Evolutionary conservation across 2,888 invertebrate species (phyloP).

Genomic region (Oligia fasciuncula): DNA sequence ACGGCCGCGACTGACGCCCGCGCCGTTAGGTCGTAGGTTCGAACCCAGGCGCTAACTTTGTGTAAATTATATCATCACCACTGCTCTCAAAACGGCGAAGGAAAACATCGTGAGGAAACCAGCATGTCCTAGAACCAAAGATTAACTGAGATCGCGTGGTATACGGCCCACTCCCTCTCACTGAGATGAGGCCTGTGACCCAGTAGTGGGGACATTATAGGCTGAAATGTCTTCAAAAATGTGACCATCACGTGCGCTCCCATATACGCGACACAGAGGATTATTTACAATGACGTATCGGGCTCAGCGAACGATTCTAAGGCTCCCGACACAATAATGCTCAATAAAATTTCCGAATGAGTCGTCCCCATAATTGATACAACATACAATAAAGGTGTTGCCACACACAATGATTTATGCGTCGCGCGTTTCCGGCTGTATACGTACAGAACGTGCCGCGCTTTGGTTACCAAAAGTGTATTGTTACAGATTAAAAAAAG

Average conservation of each 20-base stretch:
- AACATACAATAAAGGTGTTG: conserved; percentile 63
- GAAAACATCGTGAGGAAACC: too few relatives aligned
- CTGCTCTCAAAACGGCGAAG: too few relatives aligned
- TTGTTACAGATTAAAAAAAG: conserved; percentile 60
- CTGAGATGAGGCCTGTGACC: neutral
- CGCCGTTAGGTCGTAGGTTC: too few relatives aligned
- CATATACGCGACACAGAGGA: neutral
- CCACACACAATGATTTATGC: conserved; percentile 66
- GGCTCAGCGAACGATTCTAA: conserved; percentile 27
- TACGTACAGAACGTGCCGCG: conserved; percentile 59
- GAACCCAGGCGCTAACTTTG: too few relatives aligned
- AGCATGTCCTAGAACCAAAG: neutral
- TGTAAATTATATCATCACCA: too few relatives aligned
- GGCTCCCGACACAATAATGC: conserved; percentile 56
- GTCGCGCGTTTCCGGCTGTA: conserved; percentile 58
- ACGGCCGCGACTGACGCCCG: too few relatives aligned
- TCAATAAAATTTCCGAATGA: conserved; percentile 62
- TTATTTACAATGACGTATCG: conserved; percentile 43
- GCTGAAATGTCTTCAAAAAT: neutral
- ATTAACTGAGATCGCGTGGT: neutral
- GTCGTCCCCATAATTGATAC: conserved; percentile 63
- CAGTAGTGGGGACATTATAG: neutral
- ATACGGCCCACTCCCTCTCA: neutral
- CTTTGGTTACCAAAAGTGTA: conserved; percentile 47
- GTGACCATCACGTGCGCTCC: neutral